Evolutionary conservation across 92 coral and sea anemone species (phyloP), one percentile per base, ranked within the genome.

Genomic region (Montipora capitata): DNA sequence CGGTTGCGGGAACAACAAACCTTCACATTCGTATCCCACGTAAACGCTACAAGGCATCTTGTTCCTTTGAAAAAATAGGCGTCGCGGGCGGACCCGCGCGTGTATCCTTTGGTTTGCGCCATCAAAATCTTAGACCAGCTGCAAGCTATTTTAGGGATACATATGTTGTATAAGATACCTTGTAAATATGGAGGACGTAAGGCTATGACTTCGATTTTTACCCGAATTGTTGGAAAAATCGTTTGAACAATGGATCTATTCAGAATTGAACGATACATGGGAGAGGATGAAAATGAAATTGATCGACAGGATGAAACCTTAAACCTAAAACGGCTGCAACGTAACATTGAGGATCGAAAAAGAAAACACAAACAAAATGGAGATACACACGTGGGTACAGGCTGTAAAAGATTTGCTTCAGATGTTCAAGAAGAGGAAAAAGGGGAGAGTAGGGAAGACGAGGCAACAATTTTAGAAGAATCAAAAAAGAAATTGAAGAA

Each of bases 221-320:
- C 8, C 8, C 8, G 39, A 2, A 38, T 42, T 18, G 7, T 0
- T 1, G 44, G 42, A 2, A 15, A 6, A 18, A 4, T 18, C 0
- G 40, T 40, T 63, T 68, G 7, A 12, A n/a, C 13, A 40, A 96
- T 96, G 99, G 98, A 94, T 85, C 96, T 96, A 35, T 96, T 96
- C 74, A 80, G 83, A 14, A 90, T 96, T 7, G 91, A 96, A 41
- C 93, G 99, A 40, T 96, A 91, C 71, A 88, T 92, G 94, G 99
- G 96, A 56, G 98, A 94, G 27, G 94, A 81, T 35, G 82, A 72
- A 78, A 65, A 67, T 35, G 67, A 80, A 15, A 40, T 16, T 18
- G 44, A 70, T 84, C 79, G 78, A 20, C 54, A 27, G 17, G 90
- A 88, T 44, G 85, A 75, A 16, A 65, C 56, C 4, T 63, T 52